Conservation (phyloP, 2,888 invertebrate species). For the Tipula helvola region DNA sequence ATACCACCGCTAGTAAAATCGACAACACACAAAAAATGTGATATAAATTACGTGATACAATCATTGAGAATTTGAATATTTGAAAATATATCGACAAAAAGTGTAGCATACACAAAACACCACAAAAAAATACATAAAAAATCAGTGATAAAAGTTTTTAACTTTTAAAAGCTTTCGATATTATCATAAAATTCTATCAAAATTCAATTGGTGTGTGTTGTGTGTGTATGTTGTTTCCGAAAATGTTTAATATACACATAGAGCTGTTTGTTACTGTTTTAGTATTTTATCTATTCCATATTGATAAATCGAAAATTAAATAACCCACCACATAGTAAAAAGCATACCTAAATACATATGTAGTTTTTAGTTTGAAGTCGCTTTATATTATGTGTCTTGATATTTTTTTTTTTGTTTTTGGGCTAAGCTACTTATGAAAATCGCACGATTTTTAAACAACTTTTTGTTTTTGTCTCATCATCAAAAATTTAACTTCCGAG, state of each 20-base stretch:
- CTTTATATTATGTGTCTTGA: neutral
- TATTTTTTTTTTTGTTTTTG: neutral
- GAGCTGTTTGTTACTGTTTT: neutral
- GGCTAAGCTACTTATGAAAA: neutral
- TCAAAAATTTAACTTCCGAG: neutral
- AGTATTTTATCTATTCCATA: neutral
- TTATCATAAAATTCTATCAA: neutral
- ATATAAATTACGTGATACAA: neutral
- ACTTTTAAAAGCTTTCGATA: neutral
- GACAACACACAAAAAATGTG: neutral
- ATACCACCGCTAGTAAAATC: neutral
- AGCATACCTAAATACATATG: too few species aligned
- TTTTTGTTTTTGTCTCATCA: neutral
- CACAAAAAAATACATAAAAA: neutral
- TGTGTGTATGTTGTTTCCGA: neutral
- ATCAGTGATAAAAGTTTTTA: neutral
- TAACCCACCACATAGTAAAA: neutral
- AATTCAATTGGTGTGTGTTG: neutral
- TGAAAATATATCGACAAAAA: neutral
- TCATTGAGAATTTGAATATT: neutral
- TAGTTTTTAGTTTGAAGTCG: neutral
- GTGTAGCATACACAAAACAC: neutral
- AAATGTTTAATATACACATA: neutral
- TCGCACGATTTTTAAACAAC: neutral
- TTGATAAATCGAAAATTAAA: slow-evolving; percentile 4